phyloP scores from a whole-genome alignment of 2,888 invertebrate genomes.

The Cataglyphis altisquamis region DNA sequence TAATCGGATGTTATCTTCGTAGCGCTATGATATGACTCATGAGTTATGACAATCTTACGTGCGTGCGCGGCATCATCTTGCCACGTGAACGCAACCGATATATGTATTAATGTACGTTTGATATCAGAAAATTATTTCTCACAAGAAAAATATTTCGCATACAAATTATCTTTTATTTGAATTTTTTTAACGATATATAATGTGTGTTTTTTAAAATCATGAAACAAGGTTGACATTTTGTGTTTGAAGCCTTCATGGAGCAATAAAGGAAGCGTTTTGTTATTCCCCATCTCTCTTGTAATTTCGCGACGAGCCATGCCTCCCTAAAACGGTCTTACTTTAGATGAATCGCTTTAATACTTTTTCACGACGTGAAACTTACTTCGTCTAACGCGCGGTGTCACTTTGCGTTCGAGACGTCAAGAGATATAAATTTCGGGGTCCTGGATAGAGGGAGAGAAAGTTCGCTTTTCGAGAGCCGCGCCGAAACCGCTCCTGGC shows the following conservation, averaged over 20 bases:
- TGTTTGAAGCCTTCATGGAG: neutral
- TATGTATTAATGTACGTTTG: neutral
- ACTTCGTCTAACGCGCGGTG: constrained; percentile 46
- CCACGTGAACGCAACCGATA: neutral
- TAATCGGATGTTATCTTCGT: constrained; percentile 42
- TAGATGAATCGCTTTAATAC: constrained; percentile 37
- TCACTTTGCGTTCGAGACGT: constrained; percentile 48
- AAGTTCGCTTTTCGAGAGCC: constrained; percentile 59
- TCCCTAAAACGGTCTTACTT: constrained; percentile 22
- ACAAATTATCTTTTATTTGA: neutral
- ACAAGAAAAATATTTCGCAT: neutral
- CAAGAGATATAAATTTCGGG: constrained; percentile 47
- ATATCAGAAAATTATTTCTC: neutral
- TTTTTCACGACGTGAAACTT: constrained; percentile 38
- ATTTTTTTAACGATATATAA: neutral
- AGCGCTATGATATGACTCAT: constrained; percentile 32
- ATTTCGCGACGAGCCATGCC: constrained; percentile 8
- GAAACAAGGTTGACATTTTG: neutral
- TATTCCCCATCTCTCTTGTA: neutral
- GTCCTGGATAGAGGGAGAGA: constrained; percentile 3
- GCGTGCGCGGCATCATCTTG: constrained; percentile 16
- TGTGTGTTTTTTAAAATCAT: no score
- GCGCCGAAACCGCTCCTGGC: constrained; percentile 58
- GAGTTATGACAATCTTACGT: constrained; percentile 52
- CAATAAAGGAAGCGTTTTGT: neutral